These are phyloP conservation scores for Daphoenositta chrysoptera DNA, from an alignment of 2,113 vertebrate genomes.

Conservation along the genomic window DNA sequence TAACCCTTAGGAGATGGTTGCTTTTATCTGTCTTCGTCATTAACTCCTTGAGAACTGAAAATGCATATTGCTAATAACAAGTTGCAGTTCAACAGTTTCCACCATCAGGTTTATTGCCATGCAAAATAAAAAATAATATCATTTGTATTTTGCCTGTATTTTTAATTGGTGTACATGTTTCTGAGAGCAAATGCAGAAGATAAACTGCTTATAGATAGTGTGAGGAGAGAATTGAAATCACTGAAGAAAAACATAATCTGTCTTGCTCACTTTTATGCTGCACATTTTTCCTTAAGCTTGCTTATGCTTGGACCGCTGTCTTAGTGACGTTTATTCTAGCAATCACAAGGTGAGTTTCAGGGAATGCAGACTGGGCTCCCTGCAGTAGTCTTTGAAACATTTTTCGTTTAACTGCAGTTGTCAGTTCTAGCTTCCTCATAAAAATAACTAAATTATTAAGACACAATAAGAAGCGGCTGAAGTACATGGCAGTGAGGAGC, in stretches of 20 bases:
- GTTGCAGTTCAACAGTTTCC: neutral
- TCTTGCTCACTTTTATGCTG: neutral
- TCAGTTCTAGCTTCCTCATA: accelerated
- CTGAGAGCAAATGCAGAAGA: neutral
- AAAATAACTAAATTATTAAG: neutral
- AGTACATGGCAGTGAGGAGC: neutral
- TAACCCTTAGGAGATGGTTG: neutral
- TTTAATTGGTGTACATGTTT: neutral
- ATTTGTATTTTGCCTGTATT: neutral
- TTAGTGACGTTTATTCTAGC: neutral
- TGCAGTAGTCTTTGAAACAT: neutral
- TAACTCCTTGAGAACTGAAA: neutral
- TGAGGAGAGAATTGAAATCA: neutral
- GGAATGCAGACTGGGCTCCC: neutral
- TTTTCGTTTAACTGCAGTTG: neutral
- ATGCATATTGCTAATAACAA: neutral
- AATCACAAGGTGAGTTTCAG: neutral
- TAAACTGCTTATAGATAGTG: neutral
- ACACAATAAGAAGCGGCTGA: neutral
- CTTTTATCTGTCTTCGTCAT: neutral
- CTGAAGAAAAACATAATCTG: neutral
- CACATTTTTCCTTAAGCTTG: neutral
- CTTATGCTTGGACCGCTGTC: neutral
- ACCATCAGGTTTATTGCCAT: neutral
- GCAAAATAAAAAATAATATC: neutral